Conservation (phyloP, 2,888 invertebrate species). For the Euproctis similis region DNA sequence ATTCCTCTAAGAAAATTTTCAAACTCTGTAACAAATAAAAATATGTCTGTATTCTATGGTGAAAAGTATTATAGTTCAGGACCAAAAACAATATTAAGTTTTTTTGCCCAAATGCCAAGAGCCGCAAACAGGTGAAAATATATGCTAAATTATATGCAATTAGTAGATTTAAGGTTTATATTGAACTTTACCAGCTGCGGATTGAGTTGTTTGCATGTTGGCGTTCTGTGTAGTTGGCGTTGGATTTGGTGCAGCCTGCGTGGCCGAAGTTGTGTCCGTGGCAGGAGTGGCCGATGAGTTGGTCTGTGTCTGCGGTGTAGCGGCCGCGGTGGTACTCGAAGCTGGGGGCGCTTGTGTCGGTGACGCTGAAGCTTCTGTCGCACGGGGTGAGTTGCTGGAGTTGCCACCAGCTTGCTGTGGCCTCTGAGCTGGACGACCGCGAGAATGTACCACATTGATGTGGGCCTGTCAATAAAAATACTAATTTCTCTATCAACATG, state of each 20-base stretch:
- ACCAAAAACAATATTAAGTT: too few species aligned
- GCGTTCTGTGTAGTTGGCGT: conserved; percentile 8
- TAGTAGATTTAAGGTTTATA: too few species aligned
- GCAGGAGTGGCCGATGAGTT: background rate
- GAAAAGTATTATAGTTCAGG: too few species aligned
- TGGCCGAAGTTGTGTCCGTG: background rate
- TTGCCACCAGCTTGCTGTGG: conserved; percentile 8
- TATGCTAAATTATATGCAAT: too few species aligned
- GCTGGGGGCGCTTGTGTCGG: background rate
- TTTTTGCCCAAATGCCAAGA: too few species aligned
- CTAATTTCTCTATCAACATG: too few species aligned
- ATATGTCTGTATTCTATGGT: background rate
- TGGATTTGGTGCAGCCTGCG: background rate
- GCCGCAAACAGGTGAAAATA: too few species aligned
- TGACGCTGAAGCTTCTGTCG: background rate
- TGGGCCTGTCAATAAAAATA: conserved; percentile 37
- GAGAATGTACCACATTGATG: conserved; percentile 45
- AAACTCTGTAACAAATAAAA: conserved; percentile 38
- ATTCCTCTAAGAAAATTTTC: conserved; percentile 46
- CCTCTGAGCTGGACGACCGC: conserved; percentile 24
- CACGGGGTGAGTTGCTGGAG: too few species aligned
- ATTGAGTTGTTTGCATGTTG: conserved; percentile 9
- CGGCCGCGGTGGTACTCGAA: background rate
- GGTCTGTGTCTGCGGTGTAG: too few species aligned
- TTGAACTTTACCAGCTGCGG: too few species aligned